Evolutionary conservation across 1,140 invertebrate genomes (phyloP).

Genomic region (Dinothrombium tinctorium): DNA sequence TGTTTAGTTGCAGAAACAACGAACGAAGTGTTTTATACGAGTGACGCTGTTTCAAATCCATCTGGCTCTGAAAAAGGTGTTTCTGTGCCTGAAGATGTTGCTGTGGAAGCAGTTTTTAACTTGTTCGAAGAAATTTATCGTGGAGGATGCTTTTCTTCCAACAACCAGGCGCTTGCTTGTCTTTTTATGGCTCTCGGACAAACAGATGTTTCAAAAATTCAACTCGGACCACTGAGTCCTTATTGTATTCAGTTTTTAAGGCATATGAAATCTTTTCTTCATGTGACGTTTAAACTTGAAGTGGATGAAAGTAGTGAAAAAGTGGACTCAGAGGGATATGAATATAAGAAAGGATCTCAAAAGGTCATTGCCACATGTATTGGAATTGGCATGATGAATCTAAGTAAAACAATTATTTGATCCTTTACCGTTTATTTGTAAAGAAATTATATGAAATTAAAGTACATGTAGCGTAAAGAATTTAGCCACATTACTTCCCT

Average conservation of each 20-base stretch:
- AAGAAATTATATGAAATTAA: too few relatives aligned
- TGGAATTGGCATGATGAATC: constrained; percentile 77
- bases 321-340: constrained; percentile 28
- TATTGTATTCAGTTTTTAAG: constrained; percentile 60
- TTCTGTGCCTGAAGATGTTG: constrained; percentile 63
- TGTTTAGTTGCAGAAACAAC: constrained; percentile 76
- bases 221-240: constrained; percentile 41
- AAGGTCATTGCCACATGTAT: constrained; percentile 73
- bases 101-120: constrained; percentile 46
- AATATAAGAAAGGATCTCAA: constrained; percentile 31
- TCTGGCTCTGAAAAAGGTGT: constrained; percentile 24
- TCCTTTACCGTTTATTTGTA: too few relatives aligned
- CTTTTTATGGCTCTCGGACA: constrained; percentile 79
- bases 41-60: constrained; percentile 27
- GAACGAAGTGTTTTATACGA: constrained; percentile 43
- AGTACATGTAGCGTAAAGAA: too few relatives aligned
- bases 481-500: too few relatives aligned
- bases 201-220: constrained; percentile 80
- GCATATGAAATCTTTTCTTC: constrained; percentile 71
- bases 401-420: constrained; percentile 37
- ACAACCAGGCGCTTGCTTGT: constrained; percentile 56
- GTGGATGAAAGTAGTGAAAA: constrained; percentile 22
- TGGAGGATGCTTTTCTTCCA: constrained; percentile 74
- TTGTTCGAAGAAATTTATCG: constrained; percentile 72
- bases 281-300: constrained; percentile 74